Percentiles rank a stretch among this genome's conserved stretches.
phyloP scores from a whole-genome alignment of 2,797 vertebrate species.

The Acanthornis magna region DNA sequence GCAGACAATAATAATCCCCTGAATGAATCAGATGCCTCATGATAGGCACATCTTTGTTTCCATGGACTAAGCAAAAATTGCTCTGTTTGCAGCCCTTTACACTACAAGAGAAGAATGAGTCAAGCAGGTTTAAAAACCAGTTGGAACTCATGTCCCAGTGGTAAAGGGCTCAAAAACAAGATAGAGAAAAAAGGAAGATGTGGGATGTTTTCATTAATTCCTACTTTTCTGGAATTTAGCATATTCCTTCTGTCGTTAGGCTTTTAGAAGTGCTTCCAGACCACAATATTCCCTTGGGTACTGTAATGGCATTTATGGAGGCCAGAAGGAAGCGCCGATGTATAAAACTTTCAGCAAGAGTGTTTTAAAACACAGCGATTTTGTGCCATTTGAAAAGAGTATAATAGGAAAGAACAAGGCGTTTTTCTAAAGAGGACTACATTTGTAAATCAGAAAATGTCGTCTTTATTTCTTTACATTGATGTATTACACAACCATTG shows the following conservation, averaged over 20 bases:
- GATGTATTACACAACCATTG: background rate
- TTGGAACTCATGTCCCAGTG: background rate
- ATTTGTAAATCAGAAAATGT: background rate
- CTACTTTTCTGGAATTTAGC: conserved; percentile 1
- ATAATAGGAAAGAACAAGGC: background rate
- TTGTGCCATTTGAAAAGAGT: background rate
- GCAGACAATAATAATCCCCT: background rate
- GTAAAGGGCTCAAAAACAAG: background rate
- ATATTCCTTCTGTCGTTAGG: background rate
- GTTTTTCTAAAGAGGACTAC: background rate
- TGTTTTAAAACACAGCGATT: background rate
- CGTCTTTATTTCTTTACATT: background rate
- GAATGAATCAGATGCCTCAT: background rate
- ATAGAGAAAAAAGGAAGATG: background rate
- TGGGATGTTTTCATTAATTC: background rate
- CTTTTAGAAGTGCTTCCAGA: conserved; percentile 28
- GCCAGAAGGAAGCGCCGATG: background rate
- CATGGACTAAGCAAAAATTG: background rate
- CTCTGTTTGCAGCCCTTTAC: background rate
- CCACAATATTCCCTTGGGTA: background rate
- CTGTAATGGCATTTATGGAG: background rate
- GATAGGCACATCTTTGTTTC: background rate
- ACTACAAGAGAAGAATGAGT: background rate
- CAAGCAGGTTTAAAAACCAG: background rate
- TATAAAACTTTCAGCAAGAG: conserved; percentile 43